phyloP scores from a whole-genome alignment of 2,113 vertebrate genomes.

The Vombatus ursinus region DNA sequence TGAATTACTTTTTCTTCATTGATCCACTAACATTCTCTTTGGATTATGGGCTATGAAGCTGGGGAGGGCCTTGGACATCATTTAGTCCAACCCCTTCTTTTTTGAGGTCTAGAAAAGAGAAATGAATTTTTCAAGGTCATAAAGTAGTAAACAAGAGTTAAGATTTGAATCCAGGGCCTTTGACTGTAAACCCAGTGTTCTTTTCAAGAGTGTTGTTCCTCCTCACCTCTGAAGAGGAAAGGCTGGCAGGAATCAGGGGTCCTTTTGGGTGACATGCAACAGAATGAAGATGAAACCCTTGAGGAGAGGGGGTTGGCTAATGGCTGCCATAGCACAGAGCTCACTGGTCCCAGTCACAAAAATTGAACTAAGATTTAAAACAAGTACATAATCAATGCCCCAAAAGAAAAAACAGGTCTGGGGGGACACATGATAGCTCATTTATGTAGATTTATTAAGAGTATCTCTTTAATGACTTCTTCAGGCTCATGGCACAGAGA shows the following conservation, averaged over 20 bases:
- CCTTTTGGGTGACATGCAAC: neutral
- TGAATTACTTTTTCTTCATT: neutral
- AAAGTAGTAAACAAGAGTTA: neutral
- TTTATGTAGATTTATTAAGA: too few relatives aligned
- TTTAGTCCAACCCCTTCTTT: neutral
- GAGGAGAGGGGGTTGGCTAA: neutral
- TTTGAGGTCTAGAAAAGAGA: constrained; percentile 4
- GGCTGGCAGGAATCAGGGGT: neutral
- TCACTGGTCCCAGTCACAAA: neutral
- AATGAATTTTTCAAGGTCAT: neutral
- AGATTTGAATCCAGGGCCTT: neutral
- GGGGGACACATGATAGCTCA: neutral
- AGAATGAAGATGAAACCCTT: neutral
- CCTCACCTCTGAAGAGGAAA: neutral
- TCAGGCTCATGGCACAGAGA: constrained; percentile 26
- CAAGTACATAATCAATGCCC: neutral
- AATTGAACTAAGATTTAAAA: neutral
- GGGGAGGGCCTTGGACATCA: neutral
- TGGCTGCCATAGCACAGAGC: neutral
- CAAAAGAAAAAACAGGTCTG: neutral
- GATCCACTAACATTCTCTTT: neutral
- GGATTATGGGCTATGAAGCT: neutral
- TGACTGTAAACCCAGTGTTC: neutral
- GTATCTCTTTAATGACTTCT: neutral
- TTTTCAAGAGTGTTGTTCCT: neutral